phyloP scores from a whole-genome alignment of 2,888 invertebrate genomes.

The Julus scanicus region DNA sequence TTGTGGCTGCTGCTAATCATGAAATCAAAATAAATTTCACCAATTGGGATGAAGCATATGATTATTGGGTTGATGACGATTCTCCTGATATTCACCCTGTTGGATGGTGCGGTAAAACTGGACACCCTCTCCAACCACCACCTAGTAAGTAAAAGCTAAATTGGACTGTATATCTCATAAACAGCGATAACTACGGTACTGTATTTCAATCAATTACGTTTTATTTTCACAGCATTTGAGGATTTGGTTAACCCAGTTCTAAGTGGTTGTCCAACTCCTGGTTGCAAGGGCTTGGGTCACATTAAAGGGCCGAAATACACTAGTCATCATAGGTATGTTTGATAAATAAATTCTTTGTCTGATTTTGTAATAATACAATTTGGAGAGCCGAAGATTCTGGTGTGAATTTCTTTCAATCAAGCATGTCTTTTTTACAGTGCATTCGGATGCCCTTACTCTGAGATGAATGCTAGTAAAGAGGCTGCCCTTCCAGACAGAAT shows the following conservation, averaged over 20 bases:
- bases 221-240: conserved; percentile 71
- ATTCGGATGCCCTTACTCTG: conserved; percentile 68
- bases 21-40: conserved; percentile 84
- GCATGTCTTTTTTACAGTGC: conserved; percentile 61
- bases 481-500: conserved; percentile 61
- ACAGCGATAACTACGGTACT: no score
- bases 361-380: neutral
- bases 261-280: conserved; percentile 79
- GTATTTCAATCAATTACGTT: neutral
- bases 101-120: conserved; percentile 90
- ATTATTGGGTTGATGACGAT: conserved; percentile 92
- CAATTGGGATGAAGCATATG: conserved; percentile 86
- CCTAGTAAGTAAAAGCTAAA: conserved; percentile 69
- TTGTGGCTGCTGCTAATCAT: conserved; percentile 80
- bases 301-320: conserved; percentile 80
- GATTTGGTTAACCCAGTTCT: conserved; percentile 71
- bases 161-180: neutral
- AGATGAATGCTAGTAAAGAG: conserved; percentile 66
- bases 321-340: conserved; percentile 72
- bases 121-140: conserved; percentile 86
- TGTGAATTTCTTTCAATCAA: neutral
- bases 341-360: neutral
- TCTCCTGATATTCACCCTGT: conserved; percentile 89
- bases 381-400: neutral
- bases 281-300: conserved; percentile 92